Evolutionary conservation across 2,797 vertebrate species (phyloP).

Genomic region (Lagodon rhomboides): DNA sequence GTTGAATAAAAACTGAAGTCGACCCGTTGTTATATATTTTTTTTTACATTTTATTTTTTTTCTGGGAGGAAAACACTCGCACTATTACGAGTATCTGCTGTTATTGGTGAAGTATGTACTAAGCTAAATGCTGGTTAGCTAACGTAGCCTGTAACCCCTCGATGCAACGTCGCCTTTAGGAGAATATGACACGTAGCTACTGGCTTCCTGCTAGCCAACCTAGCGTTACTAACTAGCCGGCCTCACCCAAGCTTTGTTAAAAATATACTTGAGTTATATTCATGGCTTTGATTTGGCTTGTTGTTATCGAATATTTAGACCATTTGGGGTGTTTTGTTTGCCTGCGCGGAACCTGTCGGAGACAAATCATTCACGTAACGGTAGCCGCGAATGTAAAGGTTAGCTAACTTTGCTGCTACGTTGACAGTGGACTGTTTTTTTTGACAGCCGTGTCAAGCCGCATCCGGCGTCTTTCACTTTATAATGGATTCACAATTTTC

Average conservation of each 20-base stretch:
- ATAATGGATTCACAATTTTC: not conserved
- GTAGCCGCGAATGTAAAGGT: conserved; percentile 27
- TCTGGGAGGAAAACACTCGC: accelerated
- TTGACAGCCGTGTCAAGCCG: conserved; percentile 29
- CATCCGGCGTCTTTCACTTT: not conserved
- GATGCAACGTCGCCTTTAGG: conserved; percentile 72
- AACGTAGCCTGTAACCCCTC: conserved; percentile 29
- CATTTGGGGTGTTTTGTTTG: not conserved
- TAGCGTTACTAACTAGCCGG: conserved; percentile 39
- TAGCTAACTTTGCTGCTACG: conserved; percentile 45
- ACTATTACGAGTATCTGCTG: accelerated
- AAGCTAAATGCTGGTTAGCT: conserved; percentile 52
- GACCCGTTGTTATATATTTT: not conserved
- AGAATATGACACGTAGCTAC: conserved; percentile 83
- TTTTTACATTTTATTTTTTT: accelerated
- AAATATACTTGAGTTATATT: accelerated
- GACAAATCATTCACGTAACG: not conserved
- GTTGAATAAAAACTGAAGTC: not conserved
- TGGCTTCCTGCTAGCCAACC: conserved; percentile 65
- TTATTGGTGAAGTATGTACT: conserved; percentile 1
- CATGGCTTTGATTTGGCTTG: not conserved
- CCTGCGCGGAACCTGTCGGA: not conserved
- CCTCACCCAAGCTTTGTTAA: conserved; percentile 26
- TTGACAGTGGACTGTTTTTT: conserved; percentile 32
- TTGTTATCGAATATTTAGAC: not conserved